Evolutionary conservation across 2,888 invertebrate species (phyloP).

Genomic region (Drosophila anomelani): DNA sequence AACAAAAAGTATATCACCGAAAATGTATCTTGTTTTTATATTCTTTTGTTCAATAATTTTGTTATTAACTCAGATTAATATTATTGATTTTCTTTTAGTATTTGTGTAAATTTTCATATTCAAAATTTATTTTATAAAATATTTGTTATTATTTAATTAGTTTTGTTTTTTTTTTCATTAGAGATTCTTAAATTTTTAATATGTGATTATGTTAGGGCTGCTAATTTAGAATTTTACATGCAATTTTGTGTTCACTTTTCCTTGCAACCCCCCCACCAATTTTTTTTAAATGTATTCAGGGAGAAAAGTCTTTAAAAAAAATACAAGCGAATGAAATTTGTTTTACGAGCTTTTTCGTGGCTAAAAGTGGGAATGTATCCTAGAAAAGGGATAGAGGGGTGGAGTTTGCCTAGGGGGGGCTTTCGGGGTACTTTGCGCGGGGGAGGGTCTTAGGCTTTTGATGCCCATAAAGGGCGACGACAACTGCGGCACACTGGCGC

Average conservation of each 20-base stretch:
- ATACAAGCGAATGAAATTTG: constrained; percentile 11
- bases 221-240: neutral
- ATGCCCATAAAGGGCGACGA: constrained; percentile 41
- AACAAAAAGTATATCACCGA: too few species aligned
- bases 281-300: constrained; percentile 8
- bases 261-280: neutral
- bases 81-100: too few species aligned
- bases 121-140: too few species aligned
- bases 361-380: constrained; percentile 18
- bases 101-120: too few species aligned
- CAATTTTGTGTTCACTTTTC: neutral
- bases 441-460: constrained; percentile 20
- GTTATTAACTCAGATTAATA: too few species aligned
- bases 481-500: constrained; percentile 47
- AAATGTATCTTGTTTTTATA: too few species aligned
- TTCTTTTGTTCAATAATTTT: too few species aligned
- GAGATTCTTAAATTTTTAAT: neutral
- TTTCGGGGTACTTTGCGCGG: constrained; percentile 1
- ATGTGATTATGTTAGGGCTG: neutral
- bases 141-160: too few species aligned
- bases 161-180: too few species aligned
- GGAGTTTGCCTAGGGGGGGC: constrained; percentile 6
- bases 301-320: constrained; percentile 3
- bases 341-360: constrained; percentile 12
- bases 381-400: constrained; percentile 13